These are phyloP conservation scores for Micrasema longulum DNA, from an alignment of 1,140 invertebrate species.

Conservation along the genomic window DNA sequence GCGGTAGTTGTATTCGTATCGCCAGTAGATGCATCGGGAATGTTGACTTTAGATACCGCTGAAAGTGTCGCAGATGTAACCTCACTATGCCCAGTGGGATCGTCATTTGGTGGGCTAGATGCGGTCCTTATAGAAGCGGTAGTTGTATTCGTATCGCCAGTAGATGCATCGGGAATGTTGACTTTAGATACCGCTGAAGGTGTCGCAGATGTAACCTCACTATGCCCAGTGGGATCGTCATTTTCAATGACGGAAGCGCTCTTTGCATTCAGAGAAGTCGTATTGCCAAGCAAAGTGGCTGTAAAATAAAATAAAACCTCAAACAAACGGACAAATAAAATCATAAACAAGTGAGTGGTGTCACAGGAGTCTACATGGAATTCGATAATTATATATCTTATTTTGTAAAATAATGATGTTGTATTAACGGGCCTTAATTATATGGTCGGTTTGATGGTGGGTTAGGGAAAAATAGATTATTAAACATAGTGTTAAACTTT, in stretches of 20 bases:
- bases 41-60: neutral
- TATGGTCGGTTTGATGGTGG: too few relatives aligned
- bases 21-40: neutral
- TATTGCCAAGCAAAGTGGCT: neutral
- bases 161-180: neutral
- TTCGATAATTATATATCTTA: too few relatives aligned
- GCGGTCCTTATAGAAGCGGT: neutral
- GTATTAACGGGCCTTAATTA: too few relatives aligned
- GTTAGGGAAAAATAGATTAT: too few relatives aligned
- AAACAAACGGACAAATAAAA: neutral
- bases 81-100: conserved; percentile 1
- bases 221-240: neutral
- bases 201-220: neutral
- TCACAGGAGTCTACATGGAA: too few relatives aligned
- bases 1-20: neutral
- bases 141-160: neutral
- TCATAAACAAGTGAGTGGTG: too few relatives aligned
- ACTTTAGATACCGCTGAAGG: neutral
- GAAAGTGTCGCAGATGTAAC: neutral
- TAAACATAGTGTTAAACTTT: too few relatives aligned
- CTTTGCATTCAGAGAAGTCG: neutral
- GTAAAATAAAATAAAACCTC: conserved; percentile 1
- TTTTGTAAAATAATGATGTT: too few relatives aligned
- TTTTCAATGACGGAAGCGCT: neutral
- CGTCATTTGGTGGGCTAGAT: conserved; percentile 31